Evolutionary conservation across 2,888 invertebrate species (phyloP).

Genomic region (Eudasyphora cyanicolor): DNA sequence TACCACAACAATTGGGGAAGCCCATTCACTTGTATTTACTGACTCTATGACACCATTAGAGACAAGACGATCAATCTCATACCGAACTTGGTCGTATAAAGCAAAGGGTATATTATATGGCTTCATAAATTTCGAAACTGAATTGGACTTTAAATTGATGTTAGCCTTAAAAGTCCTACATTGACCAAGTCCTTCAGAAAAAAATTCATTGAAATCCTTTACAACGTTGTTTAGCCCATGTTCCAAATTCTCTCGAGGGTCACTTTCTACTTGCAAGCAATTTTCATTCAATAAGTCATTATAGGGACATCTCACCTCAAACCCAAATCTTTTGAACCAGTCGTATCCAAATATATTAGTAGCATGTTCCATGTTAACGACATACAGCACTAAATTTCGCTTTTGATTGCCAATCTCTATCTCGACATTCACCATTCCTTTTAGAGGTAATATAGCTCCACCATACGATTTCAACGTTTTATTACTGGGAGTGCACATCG

Average conservation of each 20-base stretch:
- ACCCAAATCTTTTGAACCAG: too few relatives aligned
- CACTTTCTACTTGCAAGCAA: too few relatives aligned
- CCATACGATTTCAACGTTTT: too few relatives aligned
- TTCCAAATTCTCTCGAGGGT: too few relatives aligned
- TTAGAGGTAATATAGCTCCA: too few relatives aligned
- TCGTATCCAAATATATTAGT: neutral
- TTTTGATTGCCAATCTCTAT: too few relatives aligned
- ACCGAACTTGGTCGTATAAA: constrained; percentile 15
- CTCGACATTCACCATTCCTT: too few relatives aligned
- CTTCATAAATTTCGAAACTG: constrained; percentile 14
- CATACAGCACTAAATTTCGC: neutral
- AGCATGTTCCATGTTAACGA: neutral
- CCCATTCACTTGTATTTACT: constrained; percentile 18
- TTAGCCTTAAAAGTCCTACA: constrained; percentile 16
- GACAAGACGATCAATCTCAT: too few relatives aligned
- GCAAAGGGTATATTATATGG: constrained; percentile 23
- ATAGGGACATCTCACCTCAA: neutral
- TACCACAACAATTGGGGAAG: constrained; percentile 20
- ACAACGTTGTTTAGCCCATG: too few relatives aligned
- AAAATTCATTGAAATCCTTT: neutral
- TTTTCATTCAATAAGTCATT: too few relatives aligned
- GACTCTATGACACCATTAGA: neutral
- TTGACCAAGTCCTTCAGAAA: neutral
- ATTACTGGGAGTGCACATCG: too few relatives aligned
- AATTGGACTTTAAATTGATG: neutral